Percentiles rank a stretch among this genome's conserved stretches.
Evolutionary conservation across 2,888 invertebrate genomes (phyloP).

Genomic region (Synergus japonicus): DNA sequence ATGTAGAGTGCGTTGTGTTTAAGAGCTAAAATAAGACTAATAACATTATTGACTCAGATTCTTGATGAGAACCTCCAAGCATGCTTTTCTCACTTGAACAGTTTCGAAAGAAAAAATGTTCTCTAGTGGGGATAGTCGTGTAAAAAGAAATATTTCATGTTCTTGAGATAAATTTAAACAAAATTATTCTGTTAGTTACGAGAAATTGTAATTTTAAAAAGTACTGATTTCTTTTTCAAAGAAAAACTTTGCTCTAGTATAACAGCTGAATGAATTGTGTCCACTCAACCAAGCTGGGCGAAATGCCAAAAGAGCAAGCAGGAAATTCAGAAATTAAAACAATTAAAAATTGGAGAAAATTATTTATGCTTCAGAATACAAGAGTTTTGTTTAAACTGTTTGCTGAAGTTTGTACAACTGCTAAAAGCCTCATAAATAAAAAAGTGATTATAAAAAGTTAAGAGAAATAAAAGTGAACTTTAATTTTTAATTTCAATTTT

Average conservation of each 20-base stretch:
- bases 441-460: neutral
- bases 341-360: neutral
- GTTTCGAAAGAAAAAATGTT: conserved; percentile 42
- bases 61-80: conserved; percentile 41
- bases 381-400: neutral
- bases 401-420: neutral
- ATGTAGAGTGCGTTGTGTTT: conserved; percentile 40
- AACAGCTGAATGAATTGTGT: neutral
- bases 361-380: neutral
- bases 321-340: neutral
- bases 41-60: conserved; percentile 45
- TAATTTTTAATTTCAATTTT: neutral
- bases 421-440: conserved; percentile 26
- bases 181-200: no score
- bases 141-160: neutral
- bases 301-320: neutral
- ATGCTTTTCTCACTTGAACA: conserved; percentile 41
- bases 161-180: no score
- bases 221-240: neutral
- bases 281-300: neutral
- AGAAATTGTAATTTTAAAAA: neutral
- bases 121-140: conserved; percentile 48
- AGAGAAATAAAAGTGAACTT: neutral
- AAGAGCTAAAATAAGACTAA: conserved; percentile 53
- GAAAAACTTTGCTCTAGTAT: neutral